Percentiles rank a stretch among this genome's conserved stretches.
These are phyloP conservation scores for Hesperia comma DNA, from an alignment of 2,888 invertebrate genomes.

Conservation along the genomic window DNA sequence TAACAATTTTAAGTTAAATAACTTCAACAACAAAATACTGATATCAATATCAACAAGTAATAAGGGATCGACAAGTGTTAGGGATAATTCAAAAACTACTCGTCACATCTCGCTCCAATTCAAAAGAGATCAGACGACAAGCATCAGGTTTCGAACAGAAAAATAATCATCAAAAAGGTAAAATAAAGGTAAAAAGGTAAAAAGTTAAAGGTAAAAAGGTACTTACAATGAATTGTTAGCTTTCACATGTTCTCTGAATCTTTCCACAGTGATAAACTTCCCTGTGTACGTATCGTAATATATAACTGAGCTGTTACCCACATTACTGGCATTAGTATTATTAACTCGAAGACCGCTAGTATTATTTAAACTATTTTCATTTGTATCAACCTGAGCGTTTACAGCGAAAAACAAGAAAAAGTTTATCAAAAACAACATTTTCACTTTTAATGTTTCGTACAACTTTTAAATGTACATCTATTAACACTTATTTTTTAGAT, in stretches of 20 bases:
- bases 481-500: not conserved
- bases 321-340: not conserved
- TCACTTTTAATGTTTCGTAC: not conserved
- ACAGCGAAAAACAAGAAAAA: not conserved
- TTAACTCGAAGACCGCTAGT: not conserved
- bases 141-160: too few relatives aligned
- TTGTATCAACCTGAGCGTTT: not conserved
- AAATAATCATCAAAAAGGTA: too few relatives aligned
- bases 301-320: slow-evolving; percentile 16
- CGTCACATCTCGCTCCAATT: too few relatives aligned
- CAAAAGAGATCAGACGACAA: too few relatives aligned
- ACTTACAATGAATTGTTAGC: slow-evolving; percentile 65
- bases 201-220: slow-evolving; percentile 24
- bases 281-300: slow-evolving; percentile 59
- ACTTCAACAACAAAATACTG: too few relatives aligned
- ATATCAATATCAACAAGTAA: too few relatives aligned
- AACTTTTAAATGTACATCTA: not conserved
- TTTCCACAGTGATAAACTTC: slow-evolving; percentile 51
- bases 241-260: slow-evolving; percentile 53
- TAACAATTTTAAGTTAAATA: too few relatives aligned
- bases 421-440: slow-evolving; percentile 6
- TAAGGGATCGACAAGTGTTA: too few relatives aligned
- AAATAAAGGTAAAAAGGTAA: not conserved
- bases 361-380: not conserved
- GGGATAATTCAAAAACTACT: too few relatives aligned